A percentile compares a stretch with the other conserved stretches of the same genome.
Evolutionary conservation across 2,888 invertebrate species (phyloP).

Genomic region (Drosophila hawaiiensis): DNA sequence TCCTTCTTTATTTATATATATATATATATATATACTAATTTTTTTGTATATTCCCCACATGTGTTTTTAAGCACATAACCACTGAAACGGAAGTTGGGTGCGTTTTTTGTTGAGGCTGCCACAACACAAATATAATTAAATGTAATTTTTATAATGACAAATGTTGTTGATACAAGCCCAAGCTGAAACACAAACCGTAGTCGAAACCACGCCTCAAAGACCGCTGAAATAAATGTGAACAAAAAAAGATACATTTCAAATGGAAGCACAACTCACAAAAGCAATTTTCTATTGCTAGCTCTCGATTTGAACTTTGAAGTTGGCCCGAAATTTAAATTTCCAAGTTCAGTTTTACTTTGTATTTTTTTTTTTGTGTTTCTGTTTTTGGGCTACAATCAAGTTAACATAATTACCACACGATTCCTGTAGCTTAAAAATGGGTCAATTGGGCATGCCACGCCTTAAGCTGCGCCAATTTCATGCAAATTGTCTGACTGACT

Average conservation of each 20-base stretch:
- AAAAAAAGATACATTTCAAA: conserved; percentile 11
- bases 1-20: not conserved
- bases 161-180: conserved; percentile 33
- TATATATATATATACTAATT: not conserved
- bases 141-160: conserved; percentile 80
- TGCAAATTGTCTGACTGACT: conserved; percentile 33
- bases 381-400: not conserved
- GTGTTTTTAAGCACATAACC: conserved; percentile 16
- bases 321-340: conserved; percentile 21
- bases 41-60: not conserved
- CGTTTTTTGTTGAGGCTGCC: conserved; percentile 56
- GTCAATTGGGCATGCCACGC: conserved; percentile 52
- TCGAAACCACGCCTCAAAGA: conserved; percentile 30
- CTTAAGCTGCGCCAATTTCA: conserved; percentile 29
- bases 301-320: conserved; percentile 35
- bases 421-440: conserved; percentile 26
- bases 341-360: not conserved
- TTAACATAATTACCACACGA: conserved; percentile 51
- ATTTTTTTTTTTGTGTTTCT: not conserved
- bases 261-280: conserved; percentile 44
- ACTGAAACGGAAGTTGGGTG: conserved; percentile 73
- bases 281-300: conserved; percentile 34
- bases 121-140: conserved; percentile 76
- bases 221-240: not conserved
- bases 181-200: not conserved